phyloP scores from a whole-genome alignment of 35 echinoderm and acorn worm genomes.

The Strongylocentrotus purpuratus region DNA sequence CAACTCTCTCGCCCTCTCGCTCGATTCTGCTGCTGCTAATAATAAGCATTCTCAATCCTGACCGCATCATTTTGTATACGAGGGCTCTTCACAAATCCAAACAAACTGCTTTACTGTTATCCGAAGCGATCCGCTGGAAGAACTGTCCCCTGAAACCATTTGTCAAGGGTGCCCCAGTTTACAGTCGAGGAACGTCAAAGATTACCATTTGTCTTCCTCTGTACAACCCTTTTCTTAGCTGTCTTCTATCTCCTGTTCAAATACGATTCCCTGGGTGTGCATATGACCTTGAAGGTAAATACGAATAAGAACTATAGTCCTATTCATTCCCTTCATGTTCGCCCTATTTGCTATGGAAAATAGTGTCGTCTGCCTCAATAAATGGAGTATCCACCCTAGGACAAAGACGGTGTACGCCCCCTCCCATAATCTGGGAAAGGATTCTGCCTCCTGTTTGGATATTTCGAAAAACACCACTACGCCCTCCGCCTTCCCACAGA shows the following conservation, averaged over 20 bases:
- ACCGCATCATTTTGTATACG: background rate
- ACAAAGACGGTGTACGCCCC: too few relatives aligned
- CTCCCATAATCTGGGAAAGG: background rate
- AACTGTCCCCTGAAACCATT: background rate
- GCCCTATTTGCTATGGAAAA: too few relatives aligned
- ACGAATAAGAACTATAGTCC: too few relatives aligned
- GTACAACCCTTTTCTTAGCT: background rate
- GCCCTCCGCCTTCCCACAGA: background rate
- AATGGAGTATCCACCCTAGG: too few relatives aligned
- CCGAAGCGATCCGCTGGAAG: background rate
- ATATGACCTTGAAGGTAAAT: too few relatives aligned
- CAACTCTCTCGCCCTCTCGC: background rate
- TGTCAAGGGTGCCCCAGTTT: background rate
- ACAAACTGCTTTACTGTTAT: background rate
- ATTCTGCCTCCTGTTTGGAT: background rate
- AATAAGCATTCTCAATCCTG: background rate
- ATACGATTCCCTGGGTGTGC: too few relatives aligned
- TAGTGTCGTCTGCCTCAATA: too few relatives aligned
- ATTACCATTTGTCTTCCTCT: background rate
- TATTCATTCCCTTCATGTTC: too few relatives aligned
- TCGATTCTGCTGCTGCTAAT: background rate
- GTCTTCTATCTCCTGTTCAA: too few relatives aligned
- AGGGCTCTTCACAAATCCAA: background rate
- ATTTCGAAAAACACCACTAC: background rate
- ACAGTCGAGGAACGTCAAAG: background rate